Evolutionary conservation across 2,113 vertebrate species (phyloP).

Genomic region (Trachemys scripta): DNA sequence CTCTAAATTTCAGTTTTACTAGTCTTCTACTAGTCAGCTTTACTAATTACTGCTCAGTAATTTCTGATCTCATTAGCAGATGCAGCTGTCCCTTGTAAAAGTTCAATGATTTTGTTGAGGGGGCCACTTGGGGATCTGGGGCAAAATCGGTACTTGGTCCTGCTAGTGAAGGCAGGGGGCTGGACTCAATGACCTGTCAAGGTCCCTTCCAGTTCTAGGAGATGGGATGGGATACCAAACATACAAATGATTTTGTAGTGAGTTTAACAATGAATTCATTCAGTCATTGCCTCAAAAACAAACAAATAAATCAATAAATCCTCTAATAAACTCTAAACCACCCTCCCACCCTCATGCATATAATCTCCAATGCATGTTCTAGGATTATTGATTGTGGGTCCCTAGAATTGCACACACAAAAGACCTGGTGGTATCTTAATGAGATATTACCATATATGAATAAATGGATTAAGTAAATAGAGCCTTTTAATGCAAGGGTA

Average conservation of each 20-base stretch:
- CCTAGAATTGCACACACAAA: neutral
- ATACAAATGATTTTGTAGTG: neutral
- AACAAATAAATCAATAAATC: neutral
- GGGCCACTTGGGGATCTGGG: too few species aligned
- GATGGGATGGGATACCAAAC: too few species aligned
- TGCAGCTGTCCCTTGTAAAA: neutral
- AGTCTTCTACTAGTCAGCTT: neutral
- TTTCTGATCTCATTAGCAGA: neutral
- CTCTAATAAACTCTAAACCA: neutral
- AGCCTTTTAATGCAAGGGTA: neutral
- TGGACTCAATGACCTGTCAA: too few species aligned
- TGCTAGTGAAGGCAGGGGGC: too few species aligned
- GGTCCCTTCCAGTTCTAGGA: too few species aligned
- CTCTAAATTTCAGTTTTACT: neutral
- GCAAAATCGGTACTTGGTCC: too few species aligned
- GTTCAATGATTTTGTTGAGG: neutral
- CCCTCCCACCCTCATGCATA: neutral
- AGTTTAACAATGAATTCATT: slow-evolving; percentile 13
- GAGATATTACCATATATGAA: neutral
- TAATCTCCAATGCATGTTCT: neutral
- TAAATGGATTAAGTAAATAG: neutral
- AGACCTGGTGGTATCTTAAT: neutral
- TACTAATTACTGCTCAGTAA: neutral
- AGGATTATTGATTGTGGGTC: neutral
- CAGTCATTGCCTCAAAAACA: neutral